phyloP scores from a whole-genome alignment of 2,113 vertebrate species.

The Chelonoidis abingdonii region DNA sequence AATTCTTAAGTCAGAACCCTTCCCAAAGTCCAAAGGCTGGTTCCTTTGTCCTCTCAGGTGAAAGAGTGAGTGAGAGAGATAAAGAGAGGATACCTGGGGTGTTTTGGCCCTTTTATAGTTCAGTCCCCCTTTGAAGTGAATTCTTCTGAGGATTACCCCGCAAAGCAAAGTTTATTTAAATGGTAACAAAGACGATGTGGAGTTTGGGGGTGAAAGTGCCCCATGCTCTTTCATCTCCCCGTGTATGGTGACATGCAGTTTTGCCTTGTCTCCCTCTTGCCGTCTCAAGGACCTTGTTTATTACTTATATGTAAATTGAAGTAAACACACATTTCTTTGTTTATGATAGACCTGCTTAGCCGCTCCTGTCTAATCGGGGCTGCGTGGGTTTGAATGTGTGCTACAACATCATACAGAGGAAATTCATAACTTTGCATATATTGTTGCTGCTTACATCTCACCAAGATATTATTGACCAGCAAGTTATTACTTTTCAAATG shows the following conservation, averaged over 20 bases:
- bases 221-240: not conserved
- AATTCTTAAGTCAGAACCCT: not conserved
- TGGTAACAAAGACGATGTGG: not conserved
- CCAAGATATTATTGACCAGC: not conserved
- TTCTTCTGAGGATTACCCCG: not conserved
- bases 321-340: not conserved
- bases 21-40: not conserved
- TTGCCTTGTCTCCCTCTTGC: not conserved
- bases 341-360: not conserved
- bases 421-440: not conserved
- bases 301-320: not conserved
- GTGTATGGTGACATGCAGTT: not conserved
- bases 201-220: not conserved
- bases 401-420: not conserved
- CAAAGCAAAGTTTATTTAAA: not conserved
- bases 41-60: not conserved
- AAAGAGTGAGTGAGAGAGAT: not conserved
- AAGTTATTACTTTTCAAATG: not conserved
- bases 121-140: not conserved
- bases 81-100: not conserved
- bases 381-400: not conserved
- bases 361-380: not conserved
- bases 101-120: not conserved
- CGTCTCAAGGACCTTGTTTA: not conserved
- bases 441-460: not conserved